Evolutionary conservation across 2,797 vertebrate species (phyloP).

Genomic region (Gadopsis bispinosus): DNA sequence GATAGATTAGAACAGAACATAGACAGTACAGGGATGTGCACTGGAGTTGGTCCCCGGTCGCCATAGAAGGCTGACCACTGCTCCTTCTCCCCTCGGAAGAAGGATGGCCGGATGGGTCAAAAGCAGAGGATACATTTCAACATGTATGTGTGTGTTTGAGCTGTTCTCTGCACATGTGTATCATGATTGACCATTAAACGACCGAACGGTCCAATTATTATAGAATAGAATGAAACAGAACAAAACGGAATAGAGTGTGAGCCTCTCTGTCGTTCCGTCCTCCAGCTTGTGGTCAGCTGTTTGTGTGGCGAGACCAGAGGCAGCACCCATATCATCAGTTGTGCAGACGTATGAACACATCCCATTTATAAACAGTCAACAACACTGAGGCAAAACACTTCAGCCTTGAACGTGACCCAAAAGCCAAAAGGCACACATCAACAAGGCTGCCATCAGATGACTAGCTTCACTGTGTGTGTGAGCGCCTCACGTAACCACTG

Average conservation of each 20-base stretch:
- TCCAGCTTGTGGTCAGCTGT: constrained; percentile 45
- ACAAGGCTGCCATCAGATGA: constrained; percentile 42
- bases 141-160: too few species aligned
- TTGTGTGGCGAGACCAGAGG: constrained; percentile 62
- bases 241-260: neutral
- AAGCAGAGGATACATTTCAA: too few species aligned
- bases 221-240: neutral
- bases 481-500: constrained; percentile 62
- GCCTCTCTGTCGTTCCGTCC: neutral
- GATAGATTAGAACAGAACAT: neutral
- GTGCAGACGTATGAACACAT: constrained; percentile 63
- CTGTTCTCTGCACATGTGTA: too few species aligned
- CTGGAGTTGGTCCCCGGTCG: too few species aligned
- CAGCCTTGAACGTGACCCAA: constrained; percentile 75
- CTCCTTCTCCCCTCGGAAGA: too few species aligned
- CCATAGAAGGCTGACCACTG: too few species aligned
- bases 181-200: too few species aligned
- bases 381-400: constrained; percentile 60
- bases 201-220: too few species aligned
- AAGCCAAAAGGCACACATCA: constrained; percentile 67
- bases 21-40: too few species aligned
- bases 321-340: constrained; percentile 67
- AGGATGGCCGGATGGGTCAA: too few species aligned
- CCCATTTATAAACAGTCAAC: constrained; percentile 67
- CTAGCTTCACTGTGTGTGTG: constrained; percentile 40